Evolutionary conservation across 2,113 vertebrate genomes (phyloP), one percentile per base, ranked within the genome.

Genomic region (Platichthys stellatus): DNA sequence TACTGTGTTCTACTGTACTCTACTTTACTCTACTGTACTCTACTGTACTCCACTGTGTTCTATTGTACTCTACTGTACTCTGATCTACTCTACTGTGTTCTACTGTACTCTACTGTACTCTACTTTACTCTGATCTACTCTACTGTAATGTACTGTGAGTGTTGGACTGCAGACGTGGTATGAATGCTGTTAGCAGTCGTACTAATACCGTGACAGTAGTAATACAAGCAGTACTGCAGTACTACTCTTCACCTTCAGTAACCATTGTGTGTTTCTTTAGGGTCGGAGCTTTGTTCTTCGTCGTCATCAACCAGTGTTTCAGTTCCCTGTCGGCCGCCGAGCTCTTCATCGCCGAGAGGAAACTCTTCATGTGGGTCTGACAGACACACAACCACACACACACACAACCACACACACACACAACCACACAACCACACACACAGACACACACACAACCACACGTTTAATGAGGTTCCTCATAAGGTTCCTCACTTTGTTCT

Each of bases 231-330:
- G 28, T 31, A 31, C 28, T 31, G 28, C 5, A 31, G 31, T 31
- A 31, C 31, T 31, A 31, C 5, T 31, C 31, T 6, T 7, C 31
- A 6, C 6, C 6, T 2, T 59, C 35, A 38, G 35, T 38, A 38
- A 38, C 9, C 12, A 12, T 43, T 2, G 24, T 23, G 3, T 69
- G 15, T 88, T 24, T 68, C 21, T 66, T 28, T 84, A 99, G 98
- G 84, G 87, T 96, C 1, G 98, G 98, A 0, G 94, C 95, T 0
- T 91, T 99, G 54, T 99, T 99, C 93, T 98, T 98, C 80, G 77
- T 99, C 81, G 94, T 93, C 0, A 96, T 95, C n/a, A 97, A 99
- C 76, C 97, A 98, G 93, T 98, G 96, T 65, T 99, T 99, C 92
- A 94, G 90, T 82, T 94, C 96, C 0, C 20, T 98, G 63, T 96